Evolutionary conservation across 2,888 invertebrate species (phyloP), one percentile per base, ranked within the genome.

Genomic region (Kryphioiulus occultus): DNA sequence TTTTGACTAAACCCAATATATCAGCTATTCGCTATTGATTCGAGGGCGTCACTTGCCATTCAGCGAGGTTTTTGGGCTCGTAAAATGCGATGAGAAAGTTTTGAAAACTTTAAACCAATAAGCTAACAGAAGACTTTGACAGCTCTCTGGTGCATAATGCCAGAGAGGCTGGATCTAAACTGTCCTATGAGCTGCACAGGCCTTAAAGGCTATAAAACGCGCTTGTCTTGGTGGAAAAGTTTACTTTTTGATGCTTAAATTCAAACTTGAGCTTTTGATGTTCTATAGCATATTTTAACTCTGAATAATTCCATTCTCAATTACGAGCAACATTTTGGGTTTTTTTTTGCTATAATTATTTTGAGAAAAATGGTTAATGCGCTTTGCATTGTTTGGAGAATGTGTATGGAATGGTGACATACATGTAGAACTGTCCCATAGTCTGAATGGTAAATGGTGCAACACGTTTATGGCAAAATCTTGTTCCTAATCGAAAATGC

Each of bases 21-120:
- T 68, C 68, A 68, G 68, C 68, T 68, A 68, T 68, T 68, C 68
- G 68, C 68, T 68, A 68, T 68, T 68, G 68, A 68, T 68, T 68
- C 26, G 68, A 68, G 68, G 68, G 26, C 68, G 68, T 26, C 68
- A 68, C 68, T 68, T 68, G 68, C 68, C 68, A 68, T 68, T 68
- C 68, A 68, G 68, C 68, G 68, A 68, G 68, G 26, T 84, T 84
- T 84, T 84, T 84, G 84, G 35, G 68, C 22, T 68, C 68, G 26
- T 68, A 68, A 68, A 68, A 68, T 68, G 22, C 68, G 68, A 68
- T 68, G 68, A 68, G 26, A 68, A 68, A 68, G 68, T 68, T 68
- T 68, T 68, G 68, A 68, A 68, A 68, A 68, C 68, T 68, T 68
- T 68, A 68, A 68, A 68, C 68, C 68, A 68, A 68, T 68, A 68